Evolutionary conservation across 2,113 vertebrate genomes (phyloP), one percentile per base, ranked within the genome.

Genomic region (Zosterops borbonicus): DNA sequence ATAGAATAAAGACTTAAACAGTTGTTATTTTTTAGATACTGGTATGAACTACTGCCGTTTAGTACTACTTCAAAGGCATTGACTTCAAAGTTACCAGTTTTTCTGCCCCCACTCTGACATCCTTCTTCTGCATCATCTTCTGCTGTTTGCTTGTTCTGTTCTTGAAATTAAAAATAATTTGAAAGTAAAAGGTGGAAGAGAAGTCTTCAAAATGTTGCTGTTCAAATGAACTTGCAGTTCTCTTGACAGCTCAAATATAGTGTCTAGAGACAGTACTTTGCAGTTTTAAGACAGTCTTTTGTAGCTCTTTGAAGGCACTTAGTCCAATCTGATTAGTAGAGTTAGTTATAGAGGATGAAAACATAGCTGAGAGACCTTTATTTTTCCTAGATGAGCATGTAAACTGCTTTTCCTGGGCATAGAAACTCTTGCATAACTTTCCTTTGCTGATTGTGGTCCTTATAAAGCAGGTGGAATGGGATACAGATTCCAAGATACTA

Each of bases 61-160:
- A 90, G 27, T 71, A 76, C 28, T 76, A 73, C 70, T 85, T 92
- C 62, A 95, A 94, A 96, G 49, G 13, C n/a, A 62, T 4, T 65
- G 35, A 95, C 49, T 93, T 90, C 78, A 76, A 87, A 93, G 67
- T 37, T 41, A 64, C 1, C 25, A 22, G 42, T 46, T 70, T 56
- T 95, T 76, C 67, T 83, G 28, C 14, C 37, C 13, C 42, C 15
- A 29, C 88, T 91, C n/a, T 87, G 49, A 19, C 49, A 64, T 64
- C 37, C 46, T 82, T 46, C 33, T 75, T 71, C 60, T 64, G 35
- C 37, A 81, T 6, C 35, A 21, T 44, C 31, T 33, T 85, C 35
- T 82, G 56, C 39, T 58, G 8, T 85, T 94, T 5, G 0, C 14
- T 64, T 88, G 14, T 28, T 75, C 44, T 79, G 17, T 8, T 90